Evolutionary conservation across 1,140 invertebrate species (phyloP), one percentile per base, ranked within the genome.

Genomic region (Drosophila mayri): DNA sequence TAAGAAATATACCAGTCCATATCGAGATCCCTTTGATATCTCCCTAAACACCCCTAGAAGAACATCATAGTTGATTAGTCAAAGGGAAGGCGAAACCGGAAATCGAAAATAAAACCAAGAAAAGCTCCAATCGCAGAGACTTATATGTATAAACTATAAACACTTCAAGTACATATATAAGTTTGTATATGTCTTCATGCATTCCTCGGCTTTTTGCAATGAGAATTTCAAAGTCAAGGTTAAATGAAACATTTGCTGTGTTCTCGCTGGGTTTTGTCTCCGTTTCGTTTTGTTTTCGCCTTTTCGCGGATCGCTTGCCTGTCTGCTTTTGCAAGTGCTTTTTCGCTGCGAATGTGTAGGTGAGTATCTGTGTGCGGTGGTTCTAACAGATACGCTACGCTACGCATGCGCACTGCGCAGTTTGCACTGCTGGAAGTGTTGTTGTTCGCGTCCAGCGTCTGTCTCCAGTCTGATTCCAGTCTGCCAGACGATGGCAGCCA

Each of bases 161-260:
- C 44, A 59, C 28, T 64, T 37, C 16, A 59, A 38, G 25, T 46
- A 59, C 44, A 14, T 50, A 59, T 52, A 11, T 50, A 28, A 49
- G 25, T 64, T 20, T 68, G 9, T 67, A 18, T 67, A 22, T 44
- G 54, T 61, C 22, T 50, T 32, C 59, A 59, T 77, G 72, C 64
- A 81, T 86, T 57, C 70, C 71, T 68, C n/a, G 28, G 32, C n/a
- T 65, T 63, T 63, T 79, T 81, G 82, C 83, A 87, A 87, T 88
- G 62, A 84, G 83, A 81, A 90, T 88, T 88, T 90, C 74, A 79
- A 84, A 88, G 85, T 90, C 85, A 88, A 88, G 85, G 85, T 81
- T 83, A 88, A 72, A 43, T 30, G 43, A 65, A 83, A 88, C 76
- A 88, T 88, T 87, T 79, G 79, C 74, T 38, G 52, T 49, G 49